Base-by-base conservation (phyloP, 1,140 invertebrate genomes). In the Cyclargus thomasi region DNA sequence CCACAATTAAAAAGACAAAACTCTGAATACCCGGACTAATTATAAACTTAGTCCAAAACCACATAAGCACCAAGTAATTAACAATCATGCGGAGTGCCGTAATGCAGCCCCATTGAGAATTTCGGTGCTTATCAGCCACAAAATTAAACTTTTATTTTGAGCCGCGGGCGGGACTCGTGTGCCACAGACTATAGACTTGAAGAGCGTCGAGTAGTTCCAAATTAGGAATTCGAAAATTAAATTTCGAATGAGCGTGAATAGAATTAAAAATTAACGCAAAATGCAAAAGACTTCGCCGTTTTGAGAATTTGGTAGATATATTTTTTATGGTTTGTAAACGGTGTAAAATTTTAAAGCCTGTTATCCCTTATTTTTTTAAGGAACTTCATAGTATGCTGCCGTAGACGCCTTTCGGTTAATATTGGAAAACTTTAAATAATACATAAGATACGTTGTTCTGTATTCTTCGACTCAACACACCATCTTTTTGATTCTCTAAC, bases 111-210 rank as follows among this genome's bases (percentile, higher is more conserved):
- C 85, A 87, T 88, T 85, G 85, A 89, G 87, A 89, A 86, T 89
- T 87, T 86, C 67, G 86, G 79, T 76, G 78, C 80, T 89, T 87
- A 89, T 86, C 86, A 77, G 67, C 63, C 70, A 59, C 75, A 70
- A 76, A 72, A 76, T 79, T 83, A 79, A 85, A 86, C 81, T 89
- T 89, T 89, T 87, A 87, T 89, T 87, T 86, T 79, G 78, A 77
- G 73, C 83, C 79, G 77, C 73, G 74, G 79, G 86, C 79, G 74
- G 74, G 74, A 71, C 74, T 71, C 75, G 81, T 75, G 73, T 72
- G 79, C 67, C 83, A 80, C 72, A 74, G 64, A 23, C 67, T 72
- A 74, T 67, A 85, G 84, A 80, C 35, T 55, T 76, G 64, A 16
- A 22, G 67, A 47, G 39, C 39, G 39, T 47, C 39, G 75, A 47